Evolutionary conservation across 1,140 invertebrate species (phyloP).

Genomic region (Riptortus pedestris): DNA sequence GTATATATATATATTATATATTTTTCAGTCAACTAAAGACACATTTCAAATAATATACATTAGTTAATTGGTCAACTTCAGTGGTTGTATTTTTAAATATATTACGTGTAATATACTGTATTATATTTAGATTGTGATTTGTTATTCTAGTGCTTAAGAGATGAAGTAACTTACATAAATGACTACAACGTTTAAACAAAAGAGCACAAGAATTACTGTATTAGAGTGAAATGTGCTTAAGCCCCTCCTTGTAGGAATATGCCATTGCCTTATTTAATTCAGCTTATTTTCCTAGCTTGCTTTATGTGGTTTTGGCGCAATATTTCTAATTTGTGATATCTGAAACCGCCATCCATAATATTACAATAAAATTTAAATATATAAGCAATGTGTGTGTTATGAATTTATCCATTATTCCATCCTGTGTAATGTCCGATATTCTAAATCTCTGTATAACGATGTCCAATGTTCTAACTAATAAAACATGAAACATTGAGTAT

Average conservation of each 20-base stretch:
- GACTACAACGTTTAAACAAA: not conserved
- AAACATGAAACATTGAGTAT: not conserved
- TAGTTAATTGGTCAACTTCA: not conserved
- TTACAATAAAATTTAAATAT: not conserved
- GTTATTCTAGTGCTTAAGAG: no score
- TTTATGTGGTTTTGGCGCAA: not conserved
- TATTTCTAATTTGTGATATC: constrained; percentile 9
- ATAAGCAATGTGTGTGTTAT: not conserved
- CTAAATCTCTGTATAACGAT: not conserved
- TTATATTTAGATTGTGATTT: constrained; percentile 1
- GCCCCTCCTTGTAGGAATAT: not conserved
- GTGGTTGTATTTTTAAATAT: not conserved
- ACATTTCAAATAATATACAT: no score
- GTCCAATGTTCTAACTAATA: not conserved
- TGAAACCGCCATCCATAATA: constrained; percentile 6
- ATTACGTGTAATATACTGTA: constrained; percentile 6
- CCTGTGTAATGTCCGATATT: constrained; percentile 9
- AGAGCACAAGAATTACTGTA: constrained; percentile 11
- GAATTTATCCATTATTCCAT: constrained; percentile 9
- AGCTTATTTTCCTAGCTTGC: not conserved
- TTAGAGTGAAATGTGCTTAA: not conserved
- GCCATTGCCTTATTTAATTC: not conserved
- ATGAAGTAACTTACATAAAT: not conserved
- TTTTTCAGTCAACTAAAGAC: no score
- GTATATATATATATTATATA: no score